These are phyloP conservation scores for Amblyjoppa fuscipennis DNA, from an alignment of 2,888 invertebrate genomes.

Conservation along the genomic window DNA sequence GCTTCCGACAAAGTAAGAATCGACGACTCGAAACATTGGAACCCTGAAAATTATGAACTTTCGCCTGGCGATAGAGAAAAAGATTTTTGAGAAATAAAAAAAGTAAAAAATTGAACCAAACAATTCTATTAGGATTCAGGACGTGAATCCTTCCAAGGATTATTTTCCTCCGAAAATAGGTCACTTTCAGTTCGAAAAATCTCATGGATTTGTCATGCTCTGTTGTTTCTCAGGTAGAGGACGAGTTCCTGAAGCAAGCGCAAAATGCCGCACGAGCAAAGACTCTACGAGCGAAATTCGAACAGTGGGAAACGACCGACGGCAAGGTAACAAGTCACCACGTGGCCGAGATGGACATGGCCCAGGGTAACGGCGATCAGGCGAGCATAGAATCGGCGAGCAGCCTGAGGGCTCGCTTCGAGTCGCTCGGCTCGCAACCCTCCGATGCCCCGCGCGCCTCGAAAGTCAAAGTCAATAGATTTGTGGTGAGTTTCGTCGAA, in stretches of 20 bases:
- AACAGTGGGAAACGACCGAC: slow-evolving; percentile 92
- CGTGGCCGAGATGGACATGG: slow-evolving; percentile 84
- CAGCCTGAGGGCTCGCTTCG: slow-evolving; percentile 94
- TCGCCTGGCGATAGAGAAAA: not conserved
- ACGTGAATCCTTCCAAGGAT: no score
- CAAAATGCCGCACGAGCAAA: slow-evolving; percentile 93
- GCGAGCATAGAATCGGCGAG: slow-evolving; percentile 94
- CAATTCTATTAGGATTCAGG: not conserved
- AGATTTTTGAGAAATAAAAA: not conserved
- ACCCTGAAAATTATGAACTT: no score
- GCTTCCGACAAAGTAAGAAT: slow-evolving; percentile 85
- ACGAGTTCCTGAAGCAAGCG: slow-evolving; percentile 91
- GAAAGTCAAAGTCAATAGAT: slow-evolving; percentile 93
- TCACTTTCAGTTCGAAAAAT: not conserved
- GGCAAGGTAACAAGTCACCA: slow-evolving; percentile 84
- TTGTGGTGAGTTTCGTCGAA: slow-evolving; percentile 91
- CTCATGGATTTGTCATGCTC: not conserved
- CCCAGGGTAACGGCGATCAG: slow-evolving; percentile 88
- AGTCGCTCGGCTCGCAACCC: slow-evolving; percentile 90
- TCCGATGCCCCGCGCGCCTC: slow-evolving; percentile 86
- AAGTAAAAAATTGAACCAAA: not conserved
- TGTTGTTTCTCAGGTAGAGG: slow-evolving; percentile 84
- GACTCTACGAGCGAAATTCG: slow-evolving; percentile 94
- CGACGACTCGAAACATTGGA: slow-evolving; percentile 1
- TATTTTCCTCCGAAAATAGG: no score